A percentile compares a stretch with the other conserved stretches of the same genome.
These are phyloP conservation scores for Aphidius colemani DNA, from an alignment of 2,888 invertebrate species.

Conservation along the genomic window DNA sequence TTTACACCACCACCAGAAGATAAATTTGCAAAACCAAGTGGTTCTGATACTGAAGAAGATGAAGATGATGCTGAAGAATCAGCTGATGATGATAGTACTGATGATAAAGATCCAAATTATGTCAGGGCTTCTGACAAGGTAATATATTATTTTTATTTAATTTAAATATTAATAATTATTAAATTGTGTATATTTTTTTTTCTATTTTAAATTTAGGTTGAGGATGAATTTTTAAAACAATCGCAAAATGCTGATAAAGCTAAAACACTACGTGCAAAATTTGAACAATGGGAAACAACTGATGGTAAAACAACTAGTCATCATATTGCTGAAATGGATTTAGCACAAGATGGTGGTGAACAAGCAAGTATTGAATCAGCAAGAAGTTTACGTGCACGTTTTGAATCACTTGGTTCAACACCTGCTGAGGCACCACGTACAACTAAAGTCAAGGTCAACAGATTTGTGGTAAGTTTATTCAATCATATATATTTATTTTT, in stretches of 20 bases:
- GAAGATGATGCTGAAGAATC: conserved; percentile 63
- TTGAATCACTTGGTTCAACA: conserved; percentile 79
- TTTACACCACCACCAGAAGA: conserved; percentile 88
- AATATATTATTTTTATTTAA: background rate
- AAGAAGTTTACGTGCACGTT: conserved; percentile 81
- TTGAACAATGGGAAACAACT: conserved; percentile 83
- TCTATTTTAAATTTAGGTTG: conserved; percentile 47
- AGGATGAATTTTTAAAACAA: conserved; percentile 76
- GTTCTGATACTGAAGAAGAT: conserved; percentile 60
- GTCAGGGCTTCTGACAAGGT: conserved; percentile 63
- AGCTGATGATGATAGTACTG: conserved; percentile 60
- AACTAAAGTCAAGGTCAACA: conserved; percentile 74
- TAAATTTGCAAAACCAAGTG: conserved; percentile 62
- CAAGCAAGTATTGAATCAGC: conserved; percentile 85
- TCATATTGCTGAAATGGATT: conserved; percentile 58
- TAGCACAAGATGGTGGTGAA: conserved; percentile 64
- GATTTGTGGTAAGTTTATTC: conserved; percentile 83
- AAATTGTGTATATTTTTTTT: background rate
- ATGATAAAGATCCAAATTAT: conserved; percentile 56
- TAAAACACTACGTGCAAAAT: conserved; percentile 82
- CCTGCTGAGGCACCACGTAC: conserved; percentile 62
- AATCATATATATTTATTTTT: conserved; percentile 14
- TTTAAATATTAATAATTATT: background rate
- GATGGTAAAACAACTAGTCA: conserved; percentile 59
- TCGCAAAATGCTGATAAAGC: conserved; percentile 81